Percentiles rank a stretch among this genome's conserved stretches.
Conservation (phyloP, 2,113 vertebrate genomes). For the Cyprinodon brontotheroides region DNA sequence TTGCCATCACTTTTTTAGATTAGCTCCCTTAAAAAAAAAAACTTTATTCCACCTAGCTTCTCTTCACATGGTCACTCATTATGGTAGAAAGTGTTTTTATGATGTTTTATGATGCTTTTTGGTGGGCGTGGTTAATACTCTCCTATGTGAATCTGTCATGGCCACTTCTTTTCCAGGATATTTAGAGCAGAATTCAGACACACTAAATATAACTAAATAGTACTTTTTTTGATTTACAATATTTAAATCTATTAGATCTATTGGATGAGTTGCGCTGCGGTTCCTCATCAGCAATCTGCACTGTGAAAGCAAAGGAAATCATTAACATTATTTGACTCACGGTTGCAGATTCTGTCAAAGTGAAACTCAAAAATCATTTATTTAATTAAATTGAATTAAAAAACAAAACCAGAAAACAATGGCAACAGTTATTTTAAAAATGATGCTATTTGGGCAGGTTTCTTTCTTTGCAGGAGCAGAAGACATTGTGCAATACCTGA, state of each 20-base stretch:
- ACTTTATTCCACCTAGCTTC: no score
- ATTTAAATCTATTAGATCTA: not conserved
- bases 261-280: not conserved
- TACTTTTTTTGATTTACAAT: no score
- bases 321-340: not conserved
- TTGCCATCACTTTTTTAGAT: no score
- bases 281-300: not conserved
- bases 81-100: no score
- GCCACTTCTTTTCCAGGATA: no score
- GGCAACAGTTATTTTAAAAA: not conserved
- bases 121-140: no score
- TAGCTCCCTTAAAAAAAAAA: no score
- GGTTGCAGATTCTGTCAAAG: not conserved
- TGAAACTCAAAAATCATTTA: not conserved
- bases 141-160: no score
- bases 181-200: no score
- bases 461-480: not conserved
- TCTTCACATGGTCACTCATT: no score
- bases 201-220: no score
- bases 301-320: not conserved
- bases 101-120: no score
- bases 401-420: not conserved
- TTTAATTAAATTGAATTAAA: not conserved
- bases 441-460: conserved; percentile 1
- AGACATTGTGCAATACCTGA: not conserved